These are phyloP conservation scores for Channa striata DNA, from an alignment of 2,797 vertebrate species.

Conservation along the genomic window DNA sequence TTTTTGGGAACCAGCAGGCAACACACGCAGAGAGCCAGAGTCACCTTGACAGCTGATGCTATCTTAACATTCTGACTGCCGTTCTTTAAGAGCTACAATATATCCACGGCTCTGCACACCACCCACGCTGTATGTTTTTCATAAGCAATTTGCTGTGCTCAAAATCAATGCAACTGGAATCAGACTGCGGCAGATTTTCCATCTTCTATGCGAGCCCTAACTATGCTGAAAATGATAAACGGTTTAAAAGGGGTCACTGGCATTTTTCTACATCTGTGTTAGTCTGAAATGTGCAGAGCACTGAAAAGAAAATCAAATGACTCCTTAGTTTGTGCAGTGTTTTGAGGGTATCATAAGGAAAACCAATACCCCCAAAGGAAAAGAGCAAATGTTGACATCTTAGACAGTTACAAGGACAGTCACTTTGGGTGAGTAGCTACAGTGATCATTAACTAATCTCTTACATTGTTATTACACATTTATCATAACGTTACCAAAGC, in stretches of 20 bases:
- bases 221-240: conserved; percentile 65
- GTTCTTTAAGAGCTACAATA: conserved; percentile 76
- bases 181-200: conserved; percentile 81
- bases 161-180: conserved; percentile 82
- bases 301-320: background rate
- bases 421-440: conserved; percentile 9
- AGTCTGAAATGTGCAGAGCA: conserved; percentile 25
- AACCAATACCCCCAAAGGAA: conserved; percentile 10
- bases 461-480: conserved; percentile 19
- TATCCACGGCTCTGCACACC: conserved; percentile 64
- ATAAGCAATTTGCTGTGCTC: conserved; percentile 77
- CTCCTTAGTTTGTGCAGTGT: background rate
- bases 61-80: conserved; percentile 80
- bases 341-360: conserved; percentile 30
- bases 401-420: conserved; percentile 17
- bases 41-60: conserved; percentile 86
- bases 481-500: conserved; percentile 5
- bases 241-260: conserved; percentile 71
- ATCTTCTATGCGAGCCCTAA: conserved; percentile 65
- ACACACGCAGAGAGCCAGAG: conserved; percentile 77
- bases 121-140: conserved; percentile 77
- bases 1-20: conserved; percentile 81
- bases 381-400: conserved; percentile 1
- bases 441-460: conserved; percentile 56
- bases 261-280: conserved; percentile 53